These are phyloP conservation scores for Eira barbara DNA, from an alignment of 2,113 vertebrate genomes.

Conservation along the genomic window DNA sequence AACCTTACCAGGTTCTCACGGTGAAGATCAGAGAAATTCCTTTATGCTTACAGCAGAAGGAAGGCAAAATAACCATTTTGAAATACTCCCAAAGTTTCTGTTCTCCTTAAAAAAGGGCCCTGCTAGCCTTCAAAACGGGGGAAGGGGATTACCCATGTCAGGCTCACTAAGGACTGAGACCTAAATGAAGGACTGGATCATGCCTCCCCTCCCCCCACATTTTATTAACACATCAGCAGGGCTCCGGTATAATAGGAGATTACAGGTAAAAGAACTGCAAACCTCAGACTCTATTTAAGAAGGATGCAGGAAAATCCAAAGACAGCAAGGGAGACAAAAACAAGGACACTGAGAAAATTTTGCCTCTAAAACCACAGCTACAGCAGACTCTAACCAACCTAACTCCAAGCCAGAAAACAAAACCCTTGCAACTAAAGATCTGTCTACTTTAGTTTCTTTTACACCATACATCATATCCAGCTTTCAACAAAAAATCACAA, in stretches of 20 bases:
- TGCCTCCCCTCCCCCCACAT: too few relatives aligned
- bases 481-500: not conserved
- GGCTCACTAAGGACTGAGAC: not conserved
- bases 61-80: not conserved
- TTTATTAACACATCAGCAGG: not conserved
- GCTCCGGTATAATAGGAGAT: not conserved
- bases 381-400: not conserved
- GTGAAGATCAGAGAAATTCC: not conserved
- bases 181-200: not conserved
- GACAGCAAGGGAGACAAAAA: not conserved
- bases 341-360: not conserved
- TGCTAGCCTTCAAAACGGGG: not conserved
- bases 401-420: not conserved
- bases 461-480: not conserved
- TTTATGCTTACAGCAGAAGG: not conserved
- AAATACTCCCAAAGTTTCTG: not conserved
- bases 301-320: not conserved
- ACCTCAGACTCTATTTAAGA: not conserved
- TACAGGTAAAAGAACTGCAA: not conserved
- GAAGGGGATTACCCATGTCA: not conserved
- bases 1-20: not conserved
- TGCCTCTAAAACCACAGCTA: not conserved
- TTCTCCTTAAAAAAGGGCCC: not conserved
- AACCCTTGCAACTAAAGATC: not conserved
- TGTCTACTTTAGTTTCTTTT: not conserved